These are phyloP conservation scores for Elysia crispata DNA, from an alignment of 2,888 invertebrate species.

Conservation along the genomic window DNA sequence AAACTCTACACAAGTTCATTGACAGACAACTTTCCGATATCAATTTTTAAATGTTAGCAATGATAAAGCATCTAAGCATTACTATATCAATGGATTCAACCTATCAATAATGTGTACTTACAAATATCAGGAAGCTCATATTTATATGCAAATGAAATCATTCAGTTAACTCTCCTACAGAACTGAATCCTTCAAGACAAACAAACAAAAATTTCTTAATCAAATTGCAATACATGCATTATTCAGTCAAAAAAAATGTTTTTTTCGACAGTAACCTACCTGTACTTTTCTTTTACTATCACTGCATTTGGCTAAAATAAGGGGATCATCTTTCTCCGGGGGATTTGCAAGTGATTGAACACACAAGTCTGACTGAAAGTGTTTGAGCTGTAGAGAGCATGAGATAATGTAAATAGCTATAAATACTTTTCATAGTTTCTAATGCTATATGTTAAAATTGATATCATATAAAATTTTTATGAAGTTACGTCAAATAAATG, in stretches of 20 bases:
- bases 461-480: not conserved
- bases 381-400: slow-evolving; percentile 14
- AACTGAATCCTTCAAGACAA: no score
- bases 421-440: not conserved
- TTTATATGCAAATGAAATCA: no score
- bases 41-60: not conserved
- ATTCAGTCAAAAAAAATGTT: no score
- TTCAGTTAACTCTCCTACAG: no score
- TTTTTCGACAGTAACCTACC: not conserved
- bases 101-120: not conserved
- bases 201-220: no score
- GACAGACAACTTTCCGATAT: not conserved
- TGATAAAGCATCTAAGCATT: not conserved
- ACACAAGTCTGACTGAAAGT: slow-evolving; percentile 27
- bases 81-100: not conserved
- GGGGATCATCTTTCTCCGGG: slow-evolving; percentile 13
- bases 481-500: not conserved
- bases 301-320: slow-evolving; percentile 26
- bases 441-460: not conserved
- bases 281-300: slow-evolving; percentile 17
- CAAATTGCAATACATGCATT: no score
- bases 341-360: not conserved
- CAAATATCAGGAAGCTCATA: not conserved
- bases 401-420: not conserved
- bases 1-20: no score